These are phyloP conservation scores for Megaceryle torquata DNA, from an alignment of 2,113 vertebrate genomes.

Conservation along the genomic window DNA sequence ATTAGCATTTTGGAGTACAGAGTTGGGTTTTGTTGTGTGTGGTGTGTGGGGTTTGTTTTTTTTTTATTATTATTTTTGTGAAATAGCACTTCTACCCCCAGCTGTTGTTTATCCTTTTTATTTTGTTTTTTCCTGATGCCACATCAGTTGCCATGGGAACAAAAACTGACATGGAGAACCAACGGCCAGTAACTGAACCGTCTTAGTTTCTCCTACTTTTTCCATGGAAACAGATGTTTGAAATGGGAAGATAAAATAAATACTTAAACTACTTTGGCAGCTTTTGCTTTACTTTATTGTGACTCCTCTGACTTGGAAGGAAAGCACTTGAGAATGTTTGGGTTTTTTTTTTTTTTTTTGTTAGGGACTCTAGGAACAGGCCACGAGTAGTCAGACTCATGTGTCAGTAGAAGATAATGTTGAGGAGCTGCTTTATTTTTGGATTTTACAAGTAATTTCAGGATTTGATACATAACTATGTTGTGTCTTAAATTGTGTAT, in stretches of 20 bases:
- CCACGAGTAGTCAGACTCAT: not conserved
- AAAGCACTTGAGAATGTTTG: not conserved
- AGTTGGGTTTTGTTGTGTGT: not conserved
- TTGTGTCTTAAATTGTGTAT: not conserved
- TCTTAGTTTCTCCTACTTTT: conserved; percentile 20
- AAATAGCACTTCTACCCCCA: not conserved
- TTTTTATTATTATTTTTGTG: not conserved
- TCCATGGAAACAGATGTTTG: not conserved
- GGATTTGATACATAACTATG: not conserved
- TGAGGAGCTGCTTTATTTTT: not conserved
- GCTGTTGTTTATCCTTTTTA: not conserved
- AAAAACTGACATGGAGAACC: not conserved
- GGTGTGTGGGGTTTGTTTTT: too few relatives aligned
- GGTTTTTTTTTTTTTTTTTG: not conserved
- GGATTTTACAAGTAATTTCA: not conserved
- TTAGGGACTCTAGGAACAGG: not conserved
- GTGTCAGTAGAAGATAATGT: not conserved
- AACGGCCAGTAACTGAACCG: not conserved
- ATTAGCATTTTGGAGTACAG: not conserved
- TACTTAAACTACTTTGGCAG: not conserved
- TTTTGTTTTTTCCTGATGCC: conserved; percentile 47
- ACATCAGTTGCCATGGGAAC: conserved; percentile 52
- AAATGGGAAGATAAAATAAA: not conserved
- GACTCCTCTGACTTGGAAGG: not conserved
- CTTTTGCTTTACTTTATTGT: not conserved